Evolutionary conservation across 2,888 invertebrate species (phyloP).

Genomic region (Cryptocephalus primarius): DNA sequence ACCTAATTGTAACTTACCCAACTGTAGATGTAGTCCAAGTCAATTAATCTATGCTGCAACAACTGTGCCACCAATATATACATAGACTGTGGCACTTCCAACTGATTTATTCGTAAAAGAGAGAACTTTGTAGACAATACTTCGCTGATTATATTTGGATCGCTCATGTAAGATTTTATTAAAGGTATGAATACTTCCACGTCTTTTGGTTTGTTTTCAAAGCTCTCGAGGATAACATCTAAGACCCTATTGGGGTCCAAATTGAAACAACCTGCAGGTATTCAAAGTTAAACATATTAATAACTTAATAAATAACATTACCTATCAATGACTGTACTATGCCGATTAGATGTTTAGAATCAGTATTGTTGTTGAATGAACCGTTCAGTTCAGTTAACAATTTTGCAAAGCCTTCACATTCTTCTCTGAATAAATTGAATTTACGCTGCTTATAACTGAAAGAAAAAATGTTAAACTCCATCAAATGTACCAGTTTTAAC

Average conservation of each 20-base stretch:
- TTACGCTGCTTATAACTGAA: constrained; percentile 97
- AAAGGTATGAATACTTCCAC: constrained; percentile 77
- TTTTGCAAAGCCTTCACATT: constrained; percentile 98
- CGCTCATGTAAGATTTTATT: constrained; percentile 78
- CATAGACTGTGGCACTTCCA: constrained; percentile 67
- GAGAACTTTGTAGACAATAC: constrained; percentile 88
- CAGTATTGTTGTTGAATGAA: constrained; percentile 53
- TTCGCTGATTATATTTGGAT: constrained; percentile 80
- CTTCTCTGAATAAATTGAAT: constrained; percentile 96
- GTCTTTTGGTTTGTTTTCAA: constrained; percentile 77
- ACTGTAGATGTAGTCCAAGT: constrained; percentile 77
- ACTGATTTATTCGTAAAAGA: constrained; percentile 54
- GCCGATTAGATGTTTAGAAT: constrained; percentile 64
- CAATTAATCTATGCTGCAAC: constrained; percentile 77
- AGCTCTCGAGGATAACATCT: constrained; percentile 92
- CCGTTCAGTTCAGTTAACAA: constrained; percentile 88
- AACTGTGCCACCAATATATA: constrained; percentile 85
- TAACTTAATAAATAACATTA: constrained; percentile 25
- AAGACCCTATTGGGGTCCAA: constrained; percentile 96
- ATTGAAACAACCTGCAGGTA: constrained; percentile 82
- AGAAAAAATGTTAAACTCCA: constrained; percentile 20
- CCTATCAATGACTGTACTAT: constrained; percentile 91
- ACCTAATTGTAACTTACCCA: constrained; percentile 54
- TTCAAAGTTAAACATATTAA: constrained; percentile 19
- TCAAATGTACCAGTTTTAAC: background rate